phyloP scores from a whole-genome alignment of 2,888 invertebrate genomes.

The Tuberolachnus salignus region DNA sequence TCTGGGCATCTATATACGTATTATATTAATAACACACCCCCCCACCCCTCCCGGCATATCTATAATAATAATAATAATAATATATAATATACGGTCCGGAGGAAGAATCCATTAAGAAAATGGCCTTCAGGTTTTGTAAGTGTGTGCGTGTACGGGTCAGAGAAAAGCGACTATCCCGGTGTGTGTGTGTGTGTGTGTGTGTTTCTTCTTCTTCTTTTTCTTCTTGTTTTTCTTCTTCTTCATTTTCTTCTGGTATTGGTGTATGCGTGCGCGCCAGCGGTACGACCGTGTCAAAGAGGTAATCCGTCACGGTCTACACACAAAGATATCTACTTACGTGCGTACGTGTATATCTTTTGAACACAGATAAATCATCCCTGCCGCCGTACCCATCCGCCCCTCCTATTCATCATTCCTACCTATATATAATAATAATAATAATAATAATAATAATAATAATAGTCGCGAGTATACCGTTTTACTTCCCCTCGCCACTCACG shows the following conservation, averaged over 20 bases:
- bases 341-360: slow-evolving; percentile 31
- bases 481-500: neutral
- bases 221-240: no score
- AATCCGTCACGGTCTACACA: slow-evolving; percentile 46
- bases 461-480: neutral
- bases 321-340: slow-evolving; percentile 15
- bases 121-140: slow-evolving; percentile 38
- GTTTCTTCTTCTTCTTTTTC: no score
- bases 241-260: neutral
- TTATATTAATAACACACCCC: no score
- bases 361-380: slow-evolving; percentile 54
- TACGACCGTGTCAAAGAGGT: slow-evolving; percentile 54
- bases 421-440: no score
- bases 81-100: neutral
- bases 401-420: neutral
- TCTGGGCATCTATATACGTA: no score
- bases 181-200: slow-evolving; percentile 1
- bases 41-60: no score
- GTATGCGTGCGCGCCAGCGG: slow-evolving; percentile 32
- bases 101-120: slow-evolving; percentile 53
- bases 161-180: slow-evolving; percentile 8
- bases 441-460: no score
- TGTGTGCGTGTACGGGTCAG: neutral
- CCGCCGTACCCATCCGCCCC: neutral
- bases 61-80: no score